Base-by-base conservation (phyloP, 2,888 invertebrate species). In the Agriopis aurantiaria region DNA sequence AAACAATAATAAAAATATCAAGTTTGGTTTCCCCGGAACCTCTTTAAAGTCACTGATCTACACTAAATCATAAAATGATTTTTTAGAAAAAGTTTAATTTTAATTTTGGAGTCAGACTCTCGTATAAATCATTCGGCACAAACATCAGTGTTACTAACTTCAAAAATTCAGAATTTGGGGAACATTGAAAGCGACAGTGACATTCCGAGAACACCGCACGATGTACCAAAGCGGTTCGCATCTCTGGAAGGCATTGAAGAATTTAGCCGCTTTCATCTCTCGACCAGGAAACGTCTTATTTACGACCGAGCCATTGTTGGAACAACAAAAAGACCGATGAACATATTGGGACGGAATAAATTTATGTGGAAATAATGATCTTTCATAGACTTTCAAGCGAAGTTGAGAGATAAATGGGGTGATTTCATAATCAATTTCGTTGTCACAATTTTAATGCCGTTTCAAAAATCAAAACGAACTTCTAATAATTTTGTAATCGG, bases 211-310 rank as follows among this genome's bases (percentile, higher is more conserved):
- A 76, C 53, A 51, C 40, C 14, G 45, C 49, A 46, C 33, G 51
- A 61, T 57, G 57, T 57, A 59, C 63, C 49, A 55, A 65, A 69
- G 64, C 57, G 67, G 51, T 49, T 67, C 65, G 67, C 63, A 17
- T 68, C 71, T 69, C 52, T 60, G 70, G 74, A 78, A 78, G 79
- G 82, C 79, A 83, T 78, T 85, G 81, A 87, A 85, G 83, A 83
- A 86, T 84, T 84, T 82, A 83, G 58, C 51, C 76, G 80, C 86
- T 91, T 90, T 88, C 84, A 90, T 88, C 86, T 86, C 80, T 71
- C 76, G 69, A 83, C 78, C 86, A 88, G 90, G 89, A 90, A 88
- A 82, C 79, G 82, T 80, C 81, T 85, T 81, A 86, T 90, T 89
- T 86, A 82, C 75, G 82, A 82, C 76, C 80, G 41, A 78, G 58